phyloP scores from a whole-genome alignment of 1,140 invertebrate genomes.

The Spodoptera frugiperda region DNA sequence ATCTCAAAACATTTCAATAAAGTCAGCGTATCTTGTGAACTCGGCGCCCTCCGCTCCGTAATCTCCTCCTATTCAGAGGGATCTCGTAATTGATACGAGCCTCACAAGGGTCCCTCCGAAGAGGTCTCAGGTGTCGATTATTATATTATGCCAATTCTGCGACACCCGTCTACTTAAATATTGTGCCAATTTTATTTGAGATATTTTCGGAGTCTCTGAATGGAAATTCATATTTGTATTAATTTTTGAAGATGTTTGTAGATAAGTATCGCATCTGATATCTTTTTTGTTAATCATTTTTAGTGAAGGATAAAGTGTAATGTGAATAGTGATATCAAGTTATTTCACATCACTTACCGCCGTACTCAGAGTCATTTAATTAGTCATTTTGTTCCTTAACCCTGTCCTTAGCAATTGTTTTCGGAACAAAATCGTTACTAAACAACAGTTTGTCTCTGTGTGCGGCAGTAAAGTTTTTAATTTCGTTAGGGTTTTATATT shows the following conservation, averaged over 20 bases:
- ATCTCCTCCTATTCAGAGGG: conserved; percentile 11
- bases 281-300: no score
- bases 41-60: conserved; percentile 11
- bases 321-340: no score
- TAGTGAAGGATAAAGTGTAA: no score
- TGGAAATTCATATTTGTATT: conserved; percentile 21
- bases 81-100: conserved; percentile 27
- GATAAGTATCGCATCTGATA: neutral
- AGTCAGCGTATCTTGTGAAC: neutral
- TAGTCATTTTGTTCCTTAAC: no score
- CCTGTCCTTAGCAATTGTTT: no score
- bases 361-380: no score
- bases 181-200: conserved; percentile 11
- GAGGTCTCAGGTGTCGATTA: conserved; percentile 6
- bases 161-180: conserved; percentile 8
- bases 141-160: conserved; percentile 20
- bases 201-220: neutral
- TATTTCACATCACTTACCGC: no score
- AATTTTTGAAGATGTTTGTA: neutral
- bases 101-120: neutral
- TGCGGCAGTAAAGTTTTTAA: no score
- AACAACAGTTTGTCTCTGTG: no score
- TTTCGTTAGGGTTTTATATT: no score
- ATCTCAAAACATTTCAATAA: conserved; percentile 24
- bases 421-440: no score